These are phyloP conservation scores for Porites divaricata DNA, from an alignment of 92 coral and sea anemone species.

Conservation along the genomic window DNA sequence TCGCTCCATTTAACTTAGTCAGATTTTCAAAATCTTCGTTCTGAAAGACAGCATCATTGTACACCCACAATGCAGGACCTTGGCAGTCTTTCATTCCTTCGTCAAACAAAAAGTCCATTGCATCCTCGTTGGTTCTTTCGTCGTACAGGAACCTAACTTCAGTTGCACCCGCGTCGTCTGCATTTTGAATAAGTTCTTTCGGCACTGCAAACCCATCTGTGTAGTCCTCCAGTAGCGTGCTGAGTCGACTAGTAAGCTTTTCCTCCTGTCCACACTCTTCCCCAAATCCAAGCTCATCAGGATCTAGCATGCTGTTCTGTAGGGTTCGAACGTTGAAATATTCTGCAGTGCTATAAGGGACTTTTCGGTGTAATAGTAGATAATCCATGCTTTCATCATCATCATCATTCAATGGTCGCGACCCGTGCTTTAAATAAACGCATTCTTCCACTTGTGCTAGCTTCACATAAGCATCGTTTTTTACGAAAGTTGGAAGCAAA, in stretches of 20 bases:
- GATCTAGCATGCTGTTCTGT: constrained; percentile 76
- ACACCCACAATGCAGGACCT: constrained; percentile 92
- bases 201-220: constrained; percentile 88
- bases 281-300: constrained; percentile 79
- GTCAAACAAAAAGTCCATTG: constrained; percentile 67
- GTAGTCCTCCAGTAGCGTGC: constrained; percentile 79
- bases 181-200: constrained; percentile 92
- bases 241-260: constrained; percentile 73
- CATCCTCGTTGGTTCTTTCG: constrained; percentile 69
- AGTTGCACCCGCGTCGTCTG: constrained; percentile 91
- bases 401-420: constrained; percentile 44
- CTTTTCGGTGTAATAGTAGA: constrained; percentile 64
- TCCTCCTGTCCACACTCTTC: constrained; percentile 88
- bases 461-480: constrained; percentile 39
- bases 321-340: constrained; percentile 70
- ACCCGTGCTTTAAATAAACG: constrained; percentile 71
- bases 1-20: constrained; percentile 84
- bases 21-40: constrained; percentile 86
- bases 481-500: constrained; percentile 63
- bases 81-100: constrained; percentile 86
- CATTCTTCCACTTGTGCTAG: constrained; percentile 60
- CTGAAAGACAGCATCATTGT: constrained; percentile 83
- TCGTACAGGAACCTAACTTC: constrained; percentile 80
- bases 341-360: constrained; percentile 67
- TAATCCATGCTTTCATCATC: constrained; percentile 54